A percentile compares a stretch with the other conserved stretches of the same genome.
phyloP scores from a whole-genome alignment of 2,888 invertebrate species.

The Cheilosia vernalis region DNA sequence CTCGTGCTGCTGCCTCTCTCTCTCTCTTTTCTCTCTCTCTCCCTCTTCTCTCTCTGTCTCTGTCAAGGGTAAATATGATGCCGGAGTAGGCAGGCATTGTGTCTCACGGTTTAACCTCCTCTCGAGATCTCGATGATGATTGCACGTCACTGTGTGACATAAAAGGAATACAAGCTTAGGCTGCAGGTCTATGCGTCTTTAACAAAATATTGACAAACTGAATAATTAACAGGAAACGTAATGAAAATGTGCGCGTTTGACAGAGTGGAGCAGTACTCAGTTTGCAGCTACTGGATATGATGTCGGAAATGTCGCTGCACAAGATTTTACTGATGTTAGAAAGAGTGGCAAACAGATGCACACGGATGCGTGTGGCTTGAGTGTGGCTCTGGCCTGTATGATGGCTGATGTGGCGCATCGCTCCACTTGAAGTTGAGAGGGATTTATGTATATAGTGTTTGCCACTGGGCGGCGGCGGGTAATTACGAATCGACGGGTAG shows the following conservation, averaged over 20 bases:
- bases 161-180: background rate
- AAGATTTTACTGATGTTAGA: conserved; percentile 29
- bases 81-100: conserved; percentile 41
- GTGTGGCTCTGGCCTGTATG: background rate
- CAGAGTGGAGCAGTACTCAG: conserved; percentile 7
- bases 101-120: conserved; percentile 42
- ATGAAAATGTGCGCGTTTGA: conserved; percentile 54
- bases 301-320: conserved; percentile 63
- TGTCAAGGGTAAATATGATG: conserved; percentile 17
- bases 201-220: conserved; percentile 73
- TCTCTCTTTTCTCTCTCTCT: background rate
- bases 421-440: conserved; percentile 26
- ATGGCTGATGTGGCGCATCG: conserved; percentile 2
- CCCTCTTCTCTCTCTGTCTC: background rate
- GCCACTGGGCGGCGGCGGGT: background rate
- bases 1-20: background rate
- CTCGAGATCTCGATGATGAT: conserved; percentile 30
- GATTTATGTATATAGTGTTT: background rate
- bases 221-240: conserved; percentile 71
- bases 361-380: background rate
- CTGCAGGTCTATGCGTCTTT: conserved; percentile 2
- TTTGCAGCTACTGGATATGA: conserved; percentile 39
- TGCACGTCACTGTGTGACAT: conserved; percentile 40
- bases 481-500: conserved; percentile 15
- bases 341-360: conserved; percentile 52